These are phyloP conservation scores for Eupeodes corollae DNA, from an alignment of 1,140 invertebrate genomes.

Conservation along the genomic window DNA sequence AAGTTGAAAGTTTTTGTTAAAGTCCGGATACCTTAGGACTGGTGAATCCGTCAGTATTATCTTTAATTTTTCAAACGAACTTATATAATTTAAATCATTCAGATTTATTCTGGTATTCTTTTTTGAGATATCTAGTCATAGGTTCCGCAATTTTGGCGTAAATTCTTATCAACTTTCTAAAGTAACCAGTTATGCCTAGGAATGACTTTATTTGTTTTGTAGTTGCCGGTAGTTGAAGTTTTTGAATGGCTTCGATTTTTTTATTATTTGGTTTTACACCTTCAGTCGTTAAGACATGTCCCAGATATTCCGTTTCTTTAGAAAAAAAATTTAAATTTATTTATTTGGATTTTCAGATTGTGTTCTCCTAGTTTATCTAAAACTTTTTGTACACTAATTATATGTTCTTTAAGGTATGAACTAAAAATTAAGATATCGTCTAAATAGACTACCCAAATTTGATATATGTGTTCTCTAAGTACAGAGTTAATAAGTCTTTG, in stretches of 20 bases:
- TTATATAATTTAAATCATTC: slow-evolving; percentile 28
- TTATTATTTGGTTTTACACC: slow-evolving; percentile 20
- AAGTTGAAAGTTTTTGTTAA: slow-evolving; percentile 9
- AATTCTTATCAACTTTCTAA: slow-evolving; percentile 12
- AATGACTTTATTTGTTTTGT: slow-evolving; percentile 16
- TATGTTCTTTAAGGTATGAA: slow-evolving; percentile 20
- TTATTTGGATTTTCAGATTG: slow-evolving; percentile 14
- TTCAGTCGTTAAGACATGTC: slow-evolving; percentile 7
- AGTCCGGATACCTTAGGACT: slow-evolving; percentile 14
- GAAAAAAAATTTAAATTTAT: slow-evolving; percentile 24
- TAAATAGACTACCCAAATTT: slow-evolving; percentile 23
- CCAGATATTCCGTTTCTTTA: slow-evolving; percentile 4
- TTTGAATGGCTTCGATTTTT: slow-evolving; percentile 12
- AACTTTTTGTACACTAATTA: slow-evolving; percentile 20
- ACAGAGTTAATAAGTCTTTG: slow-evolving; percentile 36
- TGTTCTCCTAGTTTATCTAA: slow-evolving; percentile 24
- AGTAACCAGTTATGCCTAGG: slow-evolving; percentile 26
- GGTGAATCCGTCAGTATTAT: slow-evolving; percentile 27
- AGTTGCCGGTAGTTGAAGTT: slow-evolving; percentile 12
- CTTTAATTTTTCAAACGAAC: slow-evolving; percentile 35
- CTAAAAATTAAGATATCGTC: slow-evolving; percentile 27
- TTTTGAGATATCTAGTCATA: slow-evolving; percentile 2
- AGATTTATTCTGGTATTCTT: slow-evolving; percentile 14
- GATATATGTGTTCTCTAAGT: slow-evolving; percentile 17
- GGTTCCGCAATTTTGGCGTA: slow-evolving; percentile 8